phyloP scores from a whole-genome alignment of 2,797 vertebrate species.

The Lithobates sylvaticus region DNA sequence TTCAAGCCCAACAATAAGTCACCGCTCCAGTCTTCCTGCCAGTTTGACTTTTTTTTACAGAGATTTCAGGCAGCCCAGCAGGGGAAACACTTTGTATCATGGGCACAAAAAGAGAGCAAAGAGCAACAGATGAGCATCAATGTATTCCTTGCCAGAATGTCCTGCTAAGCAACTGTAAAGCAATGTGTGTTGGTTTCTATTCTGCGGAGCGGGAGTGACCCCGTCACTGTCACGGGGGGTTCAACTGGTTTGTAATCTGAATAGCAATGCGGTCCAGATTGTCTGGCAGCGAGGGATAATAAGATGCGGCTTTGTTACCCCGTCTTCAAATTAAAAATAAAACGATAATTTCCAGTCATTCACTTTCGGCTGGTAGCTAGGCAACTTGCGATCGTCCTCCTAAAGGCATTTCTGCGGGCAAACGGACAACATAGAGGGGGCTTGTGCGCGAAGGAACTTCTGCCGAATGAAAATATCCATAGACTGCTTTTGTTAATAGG shows the following conservation, averaged over 20 bases:
- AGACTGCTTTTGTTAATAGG: too few species aligned
- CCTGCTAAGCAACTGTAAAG: conserved; percentile 51
- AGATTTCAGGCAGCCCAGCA: conserved; percentile 14
- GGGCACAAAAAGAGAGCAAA: conserved; percentile 42
- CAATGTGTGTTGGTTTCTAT: conserved; percentile 23
- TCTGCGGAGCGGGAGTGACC: background rate
- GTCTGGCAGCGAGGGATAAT: conserved; percentile 4
- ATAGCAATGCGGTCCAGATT: conserved; percentile 9
- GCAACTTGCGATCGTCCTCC: conserved; percentile 1
- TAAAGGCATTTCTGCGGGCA: background rate
- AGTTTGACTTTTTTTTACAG: conserved; percentile 1
- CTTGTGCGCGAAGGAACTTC: background rate
- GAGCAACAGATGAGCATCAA: conserved; percentile 35
- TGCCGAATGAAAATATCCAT: background rate
- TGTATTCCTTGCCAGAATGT: conserved; percentile 39
- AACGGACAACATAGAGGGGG: background rate
- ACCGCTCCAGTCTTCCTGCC: background rate
- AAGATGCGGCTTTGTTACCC: conserved; percentile 28
- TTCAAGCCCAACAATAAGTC: background rate
- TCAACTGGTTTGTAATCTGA: background rate
- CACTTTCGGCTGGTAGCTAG: background rate
- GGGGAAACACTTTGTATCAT: conserved; percentile 34
- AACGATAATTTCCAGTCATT: conserved; percentile 28
- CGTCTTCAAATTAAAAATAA: background rate
- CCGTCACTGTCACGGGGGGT: conserved; percentile 28